Percentiles rank a stretch among this genome's conserved stretches.
Conservation (phyloP, 2,888 invertebrate species). For the Tenthredo mesomela region DNA sequence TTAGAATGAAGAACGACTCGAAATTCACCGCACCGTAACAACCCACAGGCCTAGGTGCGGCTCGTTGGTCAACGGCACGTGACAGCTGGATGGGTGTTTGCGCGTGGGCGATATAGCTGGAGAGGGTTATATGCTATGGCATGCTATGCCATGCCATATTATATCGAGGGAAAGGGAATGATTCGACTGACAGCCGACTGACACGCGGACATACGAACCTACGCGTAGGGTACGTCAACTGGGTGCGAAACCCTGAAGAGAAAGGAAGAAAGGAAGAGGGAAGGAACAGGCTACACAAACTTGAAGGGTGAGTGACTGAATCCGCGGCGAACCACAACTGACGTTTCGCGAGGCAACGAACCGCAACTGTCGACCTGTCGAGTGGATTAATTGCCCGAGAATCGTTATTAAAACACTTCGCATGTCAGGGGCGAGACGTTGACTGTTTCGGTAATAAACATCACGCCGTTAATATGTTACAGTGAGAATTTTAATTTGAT, state of each 20-base stretch:
- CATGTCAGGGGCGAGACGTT: background rate
- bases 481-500: background rate
- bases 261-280: slow-evolving; percentile 1
- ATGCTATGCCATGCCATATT: no score
- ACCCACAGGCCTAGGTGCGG: slow-evolving; percentile 32
- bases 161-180: slow-evolving; percentile 1
- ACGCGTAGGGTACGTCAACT: slow-evolving; percentile 72
- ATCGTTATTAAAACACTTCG: slow-evolving; percentile 30
- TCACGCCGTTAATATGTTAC: background rate
- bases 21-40: slow-evolving; percentile 38
- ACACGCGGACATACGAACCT: slow-evolving; percentile 65
- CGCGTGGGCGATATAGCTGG: slow-evolving; percentile 58
- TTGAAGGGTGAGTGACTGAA: slow-evolving; percentile 32
- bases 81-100: slow-evolving; percentile 66
- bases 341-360: slow-evolving; percentile 60
- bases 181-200: slow-evolving; percentile 61
- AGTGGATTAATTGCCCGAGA: slow-evolving; percentile 40
- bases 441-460: background rate
- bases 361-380: slow-evolving; percentile 43
- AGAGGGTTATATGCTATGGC: slow-evolving; percentile 41
- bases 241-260: slow-evolving; percentile 53
- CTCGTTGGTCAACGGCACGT: slow-evolving; percentile 58
- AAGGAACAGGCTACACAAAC: background rate
- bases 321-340: slow-evolving; percentile 70
- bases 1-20: slow-evolving; percentile 27